Percentiles rank a stretch among this genome's conserved stretches.
These are phyloP conservation scores for Ooceraea biroi DNA, from an alignment of 1,140 invertebrate genomes.

Conservation along the genomic window DNA sequence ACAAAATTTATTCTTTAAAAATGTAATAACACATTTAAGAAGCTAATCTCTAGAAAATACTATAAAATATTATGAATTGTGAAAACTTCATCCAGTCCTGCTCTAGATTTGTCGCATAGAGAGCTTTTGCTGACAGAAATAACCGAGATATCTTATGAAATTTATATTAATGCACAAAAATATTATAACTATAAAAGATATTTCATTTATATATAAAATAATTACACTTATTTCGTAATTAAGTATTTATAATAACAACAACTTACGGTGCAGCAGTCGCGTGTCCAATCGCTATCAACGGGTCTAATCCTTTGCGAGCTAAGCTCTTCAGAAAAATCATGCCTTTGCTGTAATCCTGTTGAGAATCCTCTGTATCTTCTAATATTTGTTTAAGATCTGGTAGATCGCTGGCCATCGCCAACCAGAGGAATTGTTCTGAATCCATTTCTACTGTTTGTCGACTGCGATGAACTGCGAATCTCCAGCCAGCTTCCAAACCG, in stretches of 20 bases:
- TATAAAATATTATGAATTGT: no score
- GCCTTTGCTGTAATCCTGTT: conserved; percentile 66
- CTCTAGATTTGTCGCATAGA: no score
- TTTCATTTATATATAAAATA: no score
- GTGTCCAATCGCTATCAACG: conserved; percentile 87
- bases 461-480: conserved; percentile 88
- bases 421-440: conserved; percentile 90
- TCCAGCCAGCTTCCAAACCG: conserved; percentile 90
- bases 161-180: no score
- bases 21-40: no score
- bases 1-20: no score
- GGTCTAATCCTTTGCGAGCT: conserved; percentile 67
- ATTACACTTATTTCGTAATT: no score
- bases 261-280: conserved; percentile 90
- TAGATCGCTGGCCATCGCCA: conserved; percentile 93
- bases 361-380: conserved; percentile 76
- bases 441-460: conserved; percentile 88
- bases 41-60: no score
- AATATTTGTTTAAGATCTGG: conserved; percentile 88
- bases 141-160: no score
- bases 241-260: conserved; percentile 13
- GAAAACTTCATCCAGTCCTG: no score
- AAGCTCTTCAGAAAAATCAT: conserved; percentile 81
- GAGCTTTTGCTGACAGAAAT: no score
- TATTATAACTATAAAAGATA: no score